A percentile compares a stretch with the other conserved stretches of the same genome.
Conservation (phyloP, 1,140 invertebrate genomes). For the Colletes latitarsis region DNA sequence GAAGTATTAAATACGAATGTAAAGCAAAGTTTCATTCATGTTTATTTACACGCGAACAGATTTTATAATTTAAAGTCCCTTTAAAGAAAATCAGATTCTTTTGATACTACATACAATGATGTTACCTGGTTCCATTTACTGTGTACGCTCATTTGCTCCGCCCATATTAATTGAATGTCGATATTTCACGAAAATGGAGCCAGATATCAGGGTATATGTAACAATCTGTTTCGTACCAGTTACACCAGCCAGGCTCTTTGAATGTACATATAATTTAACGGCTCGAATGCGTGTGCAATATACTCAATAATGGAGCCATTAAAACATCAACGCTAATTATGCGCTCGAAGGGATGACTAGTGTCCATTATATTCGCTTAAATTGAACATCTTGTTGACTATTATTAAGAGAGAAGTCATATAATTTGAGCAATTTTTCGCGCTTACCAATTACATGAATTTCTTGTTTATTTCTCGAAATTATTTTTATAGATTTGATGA, state of each 20-base stretch:
- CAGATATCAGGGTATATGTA: neutral
- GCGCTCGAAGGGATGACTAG: neutral
- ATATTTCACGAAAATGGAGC: neutral
- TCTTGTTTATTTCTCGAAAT: too few species aligned
- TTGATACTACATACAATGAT: neutral
- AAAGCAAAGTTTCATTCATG: too few species aligned
- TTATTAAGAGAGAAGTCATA: neutral
- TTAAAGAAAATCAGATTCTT: neutral
- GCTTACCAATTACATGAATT: neutral
- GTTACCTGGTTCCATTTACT: neutral
- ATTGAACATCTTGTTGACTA: slow-evolving; percentile 18
- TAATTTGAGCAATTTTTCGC: neutral
- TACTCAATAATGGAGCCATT: slow-evolving; percentile 45
- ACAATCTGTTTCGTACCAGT: slow-evolving; percentile 1
- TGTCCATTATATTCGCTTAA: slow-evolving; percentile 9
- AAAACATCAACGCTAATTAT: slow-evolving; percentile 50
- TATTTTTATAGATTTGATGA: too few species aligned
- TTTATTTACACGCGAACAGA: neutral
- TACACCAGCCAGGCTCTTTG: neutral
- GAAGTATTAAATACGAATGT: too few species aligned
- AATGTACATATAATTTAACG: slow-evolving; percentile 13
- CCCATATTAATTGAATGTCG: slow-evolving; percentile 5
- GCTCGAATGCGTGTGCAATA: slow-evolving; percentile 27
- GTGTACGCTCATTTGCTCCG: too few species aligned
- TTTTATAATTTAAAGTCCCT: neutral